Base-by-base conservation (phyloP, 1,140 invertebrate species). In the Brachionus rotundiformis region DNA sequence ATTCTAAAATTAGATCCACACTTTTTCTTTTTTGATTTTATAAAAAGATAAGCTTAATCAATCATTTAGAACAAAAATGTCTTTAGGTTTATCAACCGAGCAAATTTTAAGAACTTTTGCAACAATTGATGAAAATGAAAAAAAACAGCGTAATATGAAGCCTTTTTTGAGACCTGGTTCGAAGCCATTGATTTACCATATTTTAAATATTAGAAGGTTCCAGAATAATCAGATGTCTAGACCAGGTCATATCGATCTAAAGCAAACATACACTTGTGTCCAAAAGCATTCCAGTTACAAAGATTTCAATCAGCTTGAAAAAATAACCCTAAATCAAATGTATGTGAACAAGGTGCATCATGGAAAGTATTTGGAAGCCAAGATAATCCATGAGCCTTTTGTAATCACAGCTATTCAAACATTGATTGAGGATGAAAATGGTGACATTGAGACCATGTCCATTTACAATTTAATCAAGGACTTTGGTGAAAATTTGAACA, bases 221-320 rank as follows among this genome's bases (percentile, higher is more conserved):
- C n/a, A 36, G 2, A 6, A 8, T 7, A 68, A 36, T 11, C 31
- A 68, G n/a, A 19, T 1, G 2, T 16, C 11, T 2, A 73, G 1
- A 47, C 10, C 4, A 19, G 3, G 6, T 11, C 19, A 13, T 4
- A 39, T 47, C 7, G 68, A 73, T 23, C 41, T 73, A 7, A 73
- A 73, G 19, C 33, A 41, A 73, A 73, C 68, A 19, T 73, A 25
- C 19, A 73, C 39, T 44, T 44, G 23, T 25, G 44, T 61, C 11
- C 25, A 79, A 59, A 79, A 79, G 27, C 76, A 79, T 31, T 59
- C 36, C 11, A 39, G 76, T 31, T 23, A 33, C 16, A 79, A 79
- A 25, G 11, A 33, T 2, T 63, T 54, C 8, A 8, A 36, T 25
- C 23, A 79, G 13, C 25, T 79, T 13, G 23, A 54, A 39, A 59